A percentile compares a stretch with the other conserved stretches of the same genome.
These are phyloP conservation scores for Platycheirus albimanus DNA, from an alignment of 2,888 invertebrate genomes.

Conservation along the genomic window DNA sequence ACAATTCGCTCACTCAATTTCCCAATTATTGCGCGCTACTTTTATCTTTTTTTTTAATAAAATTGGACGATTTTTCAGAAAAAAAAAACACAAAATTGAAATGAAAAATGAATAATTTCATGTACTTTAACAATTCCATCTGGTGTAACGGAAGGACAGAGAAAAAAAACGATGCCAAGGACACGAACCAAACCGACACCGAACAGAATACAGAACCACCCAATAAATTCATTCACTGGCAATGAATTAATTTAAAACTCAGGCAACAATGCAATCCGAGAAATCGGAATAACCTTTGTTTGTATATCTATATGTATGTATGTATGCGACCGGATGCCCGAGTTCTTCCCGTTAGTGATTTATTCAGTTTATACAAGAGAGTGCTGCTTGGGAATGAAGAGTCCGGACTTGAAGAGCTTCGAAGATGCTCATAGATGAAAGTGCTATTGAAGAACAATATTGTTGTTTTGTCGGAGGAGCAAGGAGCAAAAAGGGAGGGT, in stretches of 20 bases:
- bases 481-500: background rate
- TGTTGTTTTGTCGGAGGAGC: slow-evolving; percentile 4
- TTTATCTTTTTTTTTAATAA: no score
- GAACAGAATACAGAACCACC: slow-evolving; percentile 11
- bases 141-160: no score
- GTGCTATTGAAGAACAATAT: slow-evolving; percentile 19
- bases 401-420: slow-evolving; percentile 16
- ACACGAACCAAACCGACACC: slow-evolving; percentile 13
- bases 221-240: slow-evolving; percentile 55
- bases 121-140: slow-evolving; percentile 3
- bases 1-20: no score
- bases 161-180: slow-evolving; percentile 34
- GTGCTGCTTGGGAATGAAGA: slow-evolving; percentile 39
- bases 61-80: background rate
- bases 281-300: slow-evolving; percentile 42
- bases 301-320: no score
- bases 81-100: background rate
- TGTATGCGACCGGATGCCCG: slow-evolving; percentile 36
- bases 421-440: slow-evolving; percentile 43
- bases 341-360: slow-evolving; percentile 46
- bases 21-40: no score
- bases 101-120: slow-evolving; percentile 52
- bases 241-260: slow-evolving; percentile 62
- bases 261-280: slow-evolving; percentile 42
- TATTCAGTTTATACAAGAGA: slow-evolving; percentile 33